Base-by-base conservation (phyloP, 2,888 invertebrate genomes). In the Elmis aenea region DNA sequence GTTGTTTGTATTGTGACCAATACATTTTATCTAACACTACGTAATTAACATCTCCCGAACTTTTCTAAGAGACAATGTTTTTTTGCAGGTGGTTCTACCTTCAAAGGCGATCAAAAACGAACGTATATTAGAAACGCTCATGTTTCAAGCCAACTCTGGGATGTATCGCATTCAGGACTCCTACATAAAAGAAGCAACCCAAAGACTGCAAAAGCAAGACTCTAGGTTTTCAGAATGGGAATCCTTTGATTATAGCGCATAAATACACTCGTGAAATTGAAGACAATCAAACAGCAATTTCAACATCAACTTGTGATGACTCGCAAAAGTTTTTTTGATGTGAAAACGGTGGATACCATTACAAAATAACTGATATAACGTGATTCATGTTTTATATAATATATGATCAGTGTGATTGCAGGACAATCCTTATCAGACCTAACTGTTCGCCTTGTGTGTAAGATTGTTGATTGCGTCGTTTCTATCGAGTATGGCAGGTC, bases 21-120 rank as follows among this genome's bases (percentile, higher is more conserved):
- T n/a, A n/a, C n/a, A n/a, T n/a, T n/a, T n/a, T n/a, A n/a, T n/a
- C n/a, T n/a, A n/a, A n/a, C n/a, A n/a, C n/a, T n/a, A n/a, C n/a
- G n/a, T n/a, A n/a, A n/a, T n/a, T n/a, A n/a, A n/a, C n/a, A n/a
- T n/a, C n/a, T n/a, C n/a, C n/a, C n/a, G n/a, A n/a, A n/a, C n/a
- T n/a, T n/a, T n/a, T n/a, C n/a, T n/a, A n/a, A n/a, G n/a, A n/a
- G n/a, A n/a, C n/a, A n/a, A n/a, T n/a, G n/a, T n/a, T n/a, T n/a
- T n/a, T 18, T 18, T 14, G 1, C 62, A 82, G 81, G 76, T 91
- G 59, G 92, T 93, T 42, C 72, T 93, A 55, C 93, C 92, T 27
- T 88, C 91, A 42, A 93, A 92, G 66, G 89, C 91, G 26, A 89
- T 93, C 55, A 89, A 86, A 65, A 91, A 93, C 68, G 92, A 93